Evolutionary conservation across 2,888 invertebrate genomes (phyloP).

Genomic region (Synanthedon tipuliformis): DNA sequence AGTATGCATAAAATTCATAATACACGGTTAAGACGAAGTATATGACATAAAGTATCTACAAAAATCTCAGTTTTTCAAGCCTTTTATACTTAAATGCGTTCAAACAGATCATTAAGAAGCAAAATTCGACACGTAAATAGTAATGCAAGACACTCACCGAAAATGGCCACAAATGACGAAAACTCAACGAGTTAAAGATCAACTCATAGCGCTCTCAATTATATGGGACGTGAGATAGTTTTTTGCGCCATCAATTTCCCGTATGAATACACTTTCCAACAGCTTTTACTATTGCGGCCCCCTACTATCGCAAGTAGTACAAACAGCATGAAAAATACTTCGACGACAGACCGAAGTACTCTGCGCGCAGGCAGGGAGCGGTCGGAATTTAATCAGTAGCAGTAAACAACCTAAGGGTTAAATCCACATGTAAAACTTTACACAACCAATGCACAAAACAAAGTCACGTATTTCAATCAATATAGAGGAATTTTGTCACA

Average conservation of each 20-base stretch:
- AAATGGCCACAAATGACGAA: slow-evolving; percentile 61
- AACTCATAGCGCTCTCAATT: slow-evolving; percentile 34
- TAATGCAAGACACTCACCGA: slow-evolving; percentile 46
- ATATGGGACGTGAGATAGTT: slow-evolving; percentile 57
- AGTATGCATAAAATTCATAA: no score
- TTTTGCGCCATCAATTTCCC: slow-evolving; percentile 54
- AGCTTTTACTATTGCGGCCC: slow-evolving; percentile 65
- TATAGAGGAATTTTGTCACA: slow-evolving; percentile 38
- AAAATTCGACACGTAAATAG: slow-evolving; percentile 44
- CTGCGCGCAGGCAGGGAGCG: slow-evolving; percentile 63
- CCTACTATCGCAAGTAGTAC: slow-evolving; percentile 59
- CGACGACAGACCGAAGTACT: slow-evolving; percentile 58
- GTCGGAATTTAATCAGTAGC: slow-evolving; percentile 51
- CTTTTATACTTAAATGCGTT: no score
- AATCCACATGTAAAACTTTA: slow-evolving; percentile 34
- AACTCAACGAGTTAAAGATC: slow-evolving; percentile 41
- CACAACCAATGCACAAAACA: slow-evolving; percentile 30
- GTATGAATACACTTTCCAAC: slow-evolving; percentile 64
- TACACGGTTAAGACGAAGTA: neutral
- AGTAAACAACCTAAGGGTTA: slow-evolving; percentile 23
- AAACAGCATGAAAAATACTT: slow-evolving; percentile 65
- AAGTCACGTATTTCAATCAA: slow-evolving; percentile 44
- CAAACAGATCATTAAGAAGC: slow-evolving; percentile 12
- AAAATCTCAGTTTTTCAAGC: slow-evolving; percentile 14
- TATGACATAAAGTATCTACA: neutral